These are phyloP conservation scores for Drosophila pseudotalamancana DNA, from an alignment of 2,888 invertebrate species.

Conservation along the genomic window DNA sequence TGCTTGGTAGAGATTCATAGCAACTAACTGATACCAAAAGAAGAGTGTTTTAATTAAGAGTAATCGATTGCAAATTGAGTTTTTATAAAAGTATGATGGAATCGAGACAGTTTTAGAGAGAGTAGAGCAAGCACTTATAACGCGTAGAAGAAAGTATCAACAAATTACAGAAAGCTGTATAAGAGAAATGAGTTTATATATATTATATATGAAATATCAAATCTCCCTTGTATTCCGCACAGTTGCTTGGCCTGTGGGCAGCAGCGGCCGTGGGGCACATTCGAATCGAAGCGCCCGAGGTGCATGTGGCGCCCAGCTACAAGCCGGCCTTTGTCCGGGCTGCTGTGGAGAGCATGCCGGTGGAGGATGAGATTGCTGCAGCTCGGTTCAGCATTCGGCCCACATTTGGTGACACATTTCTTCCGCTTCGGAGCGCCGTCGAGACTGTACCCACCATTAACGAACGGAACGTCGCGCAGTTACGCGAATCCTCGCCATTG, in stretches of 20 bases:
- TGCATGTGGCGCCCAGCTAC: slow-evolving; percentile 59
- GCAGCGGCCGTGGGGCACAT: slow-evolving; percentile 66
- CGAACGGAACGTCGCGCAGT: slow-evolving; percentile 46
- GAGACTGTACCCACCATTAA: slow-evolving; percentile 87
- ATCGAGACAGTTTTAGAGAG: neutral
- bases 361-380: slow-evolving; percentile 43
- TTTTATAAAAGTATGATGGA: too few species aligned
- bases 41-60: too few species aligned
- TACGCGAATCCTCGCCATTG: slow-evolving; percentile 52
- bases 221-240: slow-evolving; percentile 7
- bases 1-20: neutral
- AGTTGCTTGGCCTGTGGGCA: slow-evolving; percentile 54
- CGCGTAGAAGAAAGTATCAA: slow-evolving; percentile 51
- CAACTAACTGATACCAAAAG: too few species aligned
- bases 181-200: neutral
- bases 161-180: neutral
- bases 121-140: slow-evolving; percentile 6
- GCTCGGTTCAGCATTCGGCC: slow-evolving; percentile 73
- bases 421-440: slow-evolving; percentile 91
- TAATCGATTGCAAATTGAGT: too few species aligned
- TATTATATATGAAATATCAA: too few species aligned
- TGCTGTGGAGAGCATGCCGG: slow-evolving; percentile 82
- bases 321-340: slow-evolving; percentile 81
- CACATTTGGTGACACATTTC: slow-evolving; percentile 81
- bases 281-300: slow-evolving; percentile 75